A percentile compares a stretch with the other conserved stretches of the same genome.
phyloP scores from a whole-genome alignment of 2,113 vertebrate genomes.

The Oenanthe melanoleuca region DNA sequence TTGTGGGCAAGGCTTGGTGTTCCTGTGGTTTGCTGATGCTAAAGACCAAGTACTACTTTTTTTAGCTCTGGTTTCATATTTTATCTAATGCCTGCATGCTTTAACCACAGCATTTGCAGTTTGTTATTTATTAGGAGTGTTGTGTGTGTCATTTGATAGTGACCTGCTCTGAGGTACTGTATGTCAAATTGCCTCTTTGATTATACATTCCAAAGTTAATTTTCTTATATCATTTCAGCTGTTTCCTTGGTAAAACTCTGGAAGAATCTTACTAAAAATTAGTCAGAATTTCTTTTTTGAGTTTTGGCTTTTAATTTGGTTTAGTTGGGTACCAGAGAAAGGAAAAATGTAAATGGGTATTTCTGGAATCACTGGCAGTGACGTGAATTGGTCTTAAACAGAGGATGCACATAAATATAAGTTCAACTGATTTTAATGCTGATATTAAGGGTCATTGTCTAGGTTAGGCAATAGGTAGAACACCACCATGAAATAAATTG shows the following conservation, averaged over 20 bases:
- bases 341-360: neutral
- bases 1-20: neutral
- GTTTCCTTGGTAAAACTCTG: neutral
- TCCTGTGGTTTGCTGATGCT: neutral
- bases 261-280: neutral
- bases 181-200: neutral
- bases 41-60: neutral
- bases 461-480: neutral
- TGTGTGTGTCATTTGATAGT: neutral
- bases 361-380: neutral
- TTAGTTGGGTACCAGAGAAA: neutral
- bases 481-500: neutral
- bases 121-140: neutral
- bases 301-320: neutral
- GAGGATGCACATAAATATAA: fast-evolving
- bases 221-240: neutral
- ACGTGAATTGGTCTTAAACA: neutral
- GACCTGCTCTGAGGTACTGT: neutral
- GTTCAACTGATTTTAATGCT: neutral
- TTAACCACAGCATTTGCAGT: neutral
- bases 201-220: neutral
- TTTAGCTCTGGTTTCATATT: neutral
- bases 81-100: neutral
- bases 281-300: neutral
- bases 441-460: neutral